Base-by-base conservation (phyloP, 2,888 invertebrate genomes). In the Tillus elongatus region DNA sequence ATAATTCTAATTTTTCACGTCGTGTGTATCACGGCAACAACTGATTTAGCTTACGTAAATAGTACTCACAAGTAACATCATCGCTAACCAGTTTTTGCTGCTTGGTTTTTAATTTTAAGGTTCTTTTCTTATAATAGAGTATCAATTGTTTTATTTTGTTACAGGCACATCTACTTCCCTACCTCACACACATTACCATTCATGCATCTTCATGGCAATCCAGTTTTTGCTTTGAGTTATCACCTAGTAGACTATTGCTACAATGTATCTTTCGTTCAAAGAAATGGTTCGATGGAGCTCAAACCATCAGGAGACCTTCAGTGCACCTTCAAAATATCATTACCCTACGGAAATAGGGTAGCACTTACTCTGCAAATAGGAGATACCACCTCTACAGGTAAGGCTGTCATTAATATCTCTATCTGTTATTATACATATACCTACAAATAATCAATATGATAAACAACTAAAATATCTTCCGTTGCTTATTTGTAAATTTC, bases 221-320 rank as follows among this genome's bases (percentile, higher is more conserved):
- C 79, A 39, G 72, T 76, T 61, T 82, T 81, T 69, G 71, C 74
- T 58, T 70, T 79, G 52, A 68, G 67, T 51, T 82, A 77, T 66
- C 75, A 74, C 55, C 64, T 75, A 51, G 81, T 82, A 40, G 82
- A 82, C 63, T 75, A 77, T 57, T 83, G 82, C 53, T 79, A 81
- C 58, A 77, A 81, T 59, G 73, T 81, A 45, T 75, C 78, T 19
- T 71, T 79, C 47, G 71, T 72, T 48, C 67, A 69, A 35, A 70
- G 72, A 46, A 80, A 77, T 66, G 80, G 75, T 55, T 74, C 77
- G 53, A 76, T 77, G 66, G 75, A 75, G 57, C 68, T 79, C 56
- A 73, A 73, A 46, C 76, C 76, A 4, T 70, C 69, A 1, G 65
- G 69, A 9, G 72, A 73, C 30, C 61, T 81, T 14, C 66, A 73